Evolutionary conservation across 2,113 vertebrate species (phyloP), one percentile per base, ranked within the genome.

Genomic region (Psettodes erumei): DNA sequence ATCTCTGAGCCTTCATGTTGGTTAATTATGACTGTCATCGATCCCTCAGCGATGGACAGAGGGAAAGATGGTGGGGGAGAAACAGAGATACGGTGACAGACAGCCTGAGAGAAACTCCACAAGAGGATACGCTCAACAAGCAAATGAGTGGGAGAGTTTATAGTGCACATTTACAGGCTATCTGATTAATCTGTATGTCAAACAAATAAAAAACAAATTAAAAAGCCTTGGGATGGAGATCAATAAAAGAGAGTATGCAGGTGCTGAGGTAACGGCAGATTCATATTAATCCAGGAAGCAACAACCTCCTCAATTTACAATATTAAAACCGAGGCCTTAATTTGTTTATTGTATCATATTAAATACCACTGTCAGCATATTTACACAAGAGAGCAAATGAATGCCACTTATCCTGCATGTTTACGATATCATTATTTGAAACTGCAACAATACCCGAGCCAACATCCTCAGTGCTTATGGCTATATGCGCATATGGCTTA

Each of bases 1-100:
- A 82, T 53, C 59, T 53, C 32, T 32, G 13, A 18, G 59, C 64
- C 67, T 51, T 75, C 54, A 74, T 35, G 48, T 73, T 45, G 53
- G 30, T 74, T 86, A 78, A 82, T 76, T 45, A 71, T 71, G 58
- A 80, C 65, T 58, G 66, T 30, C 23, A 75, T 66, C 32, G 30
- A 50, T 83, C 63, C 42, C 71, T 35, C 40, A 43, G 37, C 70
- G 66, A 60, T 21, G 32, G 16, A 51, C 61, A 66, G 18, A 15
- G 30, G 58, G 42, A 72, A 21, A 45, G 67, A 59, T 8, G 2
- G 16, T 9, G 28, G 32, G 23, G 40, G 53, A 73, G 50, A 68
- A 13, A 56, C 48, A 32, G 23, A 68, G 48, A 18, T 27, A 27
- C 33, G 50, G 28, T 51, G 77, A 73, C 32, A 75, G 60, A 28